Evolutionary conservation across 2,797 vertebrate genomes (phyloP), one percentile per base, ranked within the genome.

Genomic region (Trematomus bernacchii): DNA sequence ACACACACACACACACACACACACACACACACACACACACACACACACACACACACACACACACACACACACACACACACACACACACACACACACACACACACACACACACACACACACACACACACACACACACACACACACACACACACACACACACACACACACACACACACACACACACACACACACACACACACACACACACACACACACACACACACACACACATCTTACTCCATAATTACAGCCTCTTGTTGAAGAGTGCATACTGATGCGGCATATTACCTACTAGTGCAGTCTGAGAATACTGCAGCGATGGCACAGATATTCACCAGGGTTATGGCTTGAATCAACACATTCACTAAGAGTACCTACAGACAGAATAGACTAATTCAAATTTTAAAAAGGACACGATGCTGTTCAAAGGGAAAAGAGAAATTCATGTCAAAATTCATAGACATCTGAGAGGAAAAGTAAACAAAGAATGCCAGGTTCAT

Each of bases 221-320:
- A 33, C 33, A 37, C 33, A 43, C 33, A 37, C 79, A 65, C 72
- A 73, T 93, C 88, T 92, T 88, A 86, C 64, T 85, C 80, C 61
- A 80, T 93, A 92, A 93, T 94, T 93, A 94, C 74, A 85, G 83
- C 89, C 92, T 89, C 91, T 92, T 87, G 83, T 89, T 88, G 74
- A 88, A 71, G 71, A 88, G 80, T 68, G 86, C 90, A 85, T 83
- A 86, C 82, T 88, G 87, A 91, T 86, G 85, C 87, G 76, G 82
- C 70, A 74, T 73, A 83, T 90, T 74, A 83, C 79, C 71, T 83
- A 78, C 76, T 64, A 58, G 55, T 77, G 75, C 64, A 81, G 54
- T 80, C 76, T 77, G 70, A 77, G 66, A 66, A 67, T 47, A 61
- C 37, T 68, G 73, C 23, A 71, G 47, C 18, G 1, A 18, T 3